These are phyloP conservation scores for Leucoma salicis DNA, from an alignment of 2,888 invertebrate genomes.

Conservation along the genomic window DNA sequence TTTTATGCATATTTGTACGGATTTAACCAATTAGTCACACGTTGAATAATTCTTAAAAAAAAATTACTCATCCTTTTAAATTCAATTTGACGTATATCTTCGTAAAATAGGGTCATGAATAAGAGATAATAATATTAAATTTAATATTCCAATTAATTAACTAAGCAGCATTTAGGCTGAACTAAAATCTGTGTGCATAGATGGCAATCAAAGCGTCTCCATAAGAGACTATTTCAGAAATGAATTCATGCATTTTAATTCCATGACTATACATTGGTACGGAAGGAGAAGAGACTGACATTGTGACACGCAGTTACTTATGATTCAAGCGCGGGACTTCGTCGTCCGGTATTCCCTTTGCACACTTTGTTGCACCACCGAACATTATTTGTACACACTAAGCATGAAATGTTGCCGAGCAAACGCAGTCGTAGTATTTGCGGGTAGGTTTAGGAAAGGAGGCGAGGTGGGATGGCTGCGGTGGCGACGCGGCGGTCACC, in stretches of 20 bases:
- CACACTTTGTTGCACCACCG: conserved; percentile 70
- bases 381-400: conserved; percentile 81
- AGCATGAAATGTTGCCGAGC: conserved; percentile 82
- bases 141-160: too few species aligned
- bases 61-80: background rate
- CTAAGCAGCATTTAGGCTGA: too few species aligned
- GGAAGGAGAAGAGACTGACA: conserved; percentile 30
- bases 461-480: conserved; percentile 46
- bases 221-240: too few species aligned
- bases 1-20: too few species aligned
- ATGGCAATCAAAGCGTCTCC: too few species aligned
- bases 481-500: conserved; percentile 36
- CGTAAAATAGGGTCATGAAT: conserved; percentile 14
- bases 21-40: too few species aligned
- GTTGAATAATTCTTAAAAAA: too few species aligned
- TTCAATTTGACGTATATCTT: conserved; percentile 9
- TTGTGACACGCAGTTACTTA: conserved; percentile 58
- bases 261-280: conserved; percentile 20
- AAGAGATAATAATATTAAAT: too few species aligned
- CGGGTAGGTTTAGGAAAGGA: conserved; percentile 78
- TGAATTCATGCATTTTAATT: conserved; percentile 40
- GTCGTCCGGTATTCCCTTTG: conserved; percentile 73
- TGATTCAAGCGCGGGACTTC: conserved; percentile 50
- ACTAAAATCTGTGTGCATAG: too few species aligned
- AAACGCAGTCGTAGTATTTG: conserved; percentile 78